Evolutionary conservation across 2,888 invertebrate species (phyloP).

Genomic region (Tholera decimalis): DNA sequence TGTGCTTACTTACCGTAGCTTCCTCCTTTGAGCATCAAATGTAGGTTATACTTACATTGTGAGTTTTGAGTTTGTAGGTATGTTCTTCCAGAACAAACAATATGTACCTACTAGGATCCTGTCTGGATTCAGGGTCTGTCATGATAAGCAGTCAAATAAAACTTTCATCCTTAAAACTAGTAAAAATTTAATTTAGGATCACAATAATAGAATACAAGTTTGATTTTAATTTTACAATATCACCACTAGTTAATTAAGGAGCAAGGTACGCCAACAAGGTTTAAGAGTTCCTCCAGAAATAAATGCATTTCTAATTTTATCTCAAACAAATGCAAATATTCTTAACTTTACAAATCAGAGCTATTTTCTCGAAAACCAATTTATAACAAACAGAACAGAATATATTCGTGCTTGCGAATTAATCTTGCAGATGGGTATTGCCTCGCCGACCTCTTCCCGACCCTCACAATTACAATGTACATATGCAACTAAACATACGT

Average conservation of each 20-base stretch:
- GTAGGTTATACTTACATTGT: neutral
- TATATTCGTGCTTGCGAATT: conserved; percentile 52
- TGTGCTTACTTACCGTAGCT: neutral
- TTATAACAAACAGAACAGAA: conserved; percentile 47
- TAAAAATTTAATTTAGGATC: conserved; percentile 89
- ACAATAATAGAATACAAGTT: conserved; percentile 79
- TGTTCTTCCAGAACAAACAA: neutral
- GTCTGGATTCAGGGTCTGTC: neutral
- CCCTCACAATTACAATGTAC: conserved; percentile 61
- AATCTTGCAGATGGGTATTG: conserved; percentile 56
- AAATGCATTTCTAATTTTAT: conserved; percentile 59
- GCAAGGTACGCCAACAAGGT: conserved; percentile 51
- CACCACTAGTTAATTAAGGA: conserved; percentile 64
- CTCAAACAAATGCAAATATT: conserved; percentile 59
- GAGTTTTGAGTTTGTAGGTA: neutral
- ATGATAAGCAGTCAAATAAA: conserved; percentile 68
- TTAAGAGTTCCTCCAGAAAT: conserved; percentile 48
- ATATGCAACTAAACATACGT: conserved; percentile 52
- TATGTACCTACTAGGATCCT: neutral
- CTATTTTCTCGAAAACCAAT: conserved; percentile 50
- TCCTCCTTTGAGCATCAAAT: neutral
- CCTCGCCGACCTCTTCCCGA: conserved; percentile 54
- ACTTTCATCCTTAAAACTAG: conserved; percentile 79
- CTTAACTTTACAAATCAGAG: conserved; percentile 42
- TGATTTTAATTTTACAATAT: conserved; percentile 75